Evolutionary conservation across 2,113 vertebrate genomes (phyloP).

Genomic region (Deroptyus accipitrinus): DNA sequence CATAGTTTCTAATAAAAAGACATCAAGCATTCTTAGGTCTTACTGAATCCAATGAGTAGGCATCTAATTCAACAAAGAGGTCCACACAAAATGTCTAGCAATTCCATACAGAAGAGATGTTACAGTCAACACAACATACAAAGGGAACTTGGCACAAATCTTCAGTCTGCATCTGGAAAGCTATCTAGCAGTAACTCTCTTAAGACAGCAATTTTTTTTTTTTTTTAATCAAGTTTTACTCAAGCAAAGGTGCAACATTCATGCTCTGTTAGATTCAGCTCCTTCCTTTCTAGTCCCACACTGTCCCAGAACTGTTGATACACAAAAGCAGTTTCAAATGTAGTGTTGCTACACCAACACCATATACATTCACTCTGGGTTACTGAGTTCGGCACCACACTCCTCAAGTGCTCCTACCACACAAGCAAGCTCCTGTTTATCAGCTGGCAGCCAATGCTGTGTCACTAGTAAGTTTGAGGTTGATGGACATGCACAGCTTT

Average conservation of each 20-base stretch:
- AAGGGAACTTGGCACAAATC: background rate
- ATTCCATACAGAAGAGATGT: background rate
- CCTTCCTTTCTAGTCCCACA: background rate
- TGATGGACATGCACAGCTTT: background rate
- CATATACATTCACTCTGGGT: background rate
- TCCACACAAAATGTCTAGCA: background rate
- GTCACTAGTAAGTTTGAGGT: background rate
- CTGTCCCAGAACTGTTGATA: background rate
- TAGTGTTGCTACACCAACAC: background rate
- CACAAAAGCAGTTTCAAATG: background rate
- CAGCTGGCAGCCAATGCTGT: background rate
- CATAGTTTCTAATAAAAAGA: background rate
- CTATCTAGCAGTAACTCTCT: background rate
- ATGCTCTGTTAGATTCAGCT: background rate
- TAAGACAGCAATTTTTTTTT: background rate
- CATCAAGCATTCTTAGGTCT: background rate
- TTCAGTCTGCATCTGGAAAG: background rate
- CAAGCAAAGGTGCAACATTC: background rate
- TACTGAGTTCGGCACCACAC: background rate
- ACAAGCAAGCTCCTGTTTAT: background rate
- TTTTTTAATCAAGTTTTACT: background rate
- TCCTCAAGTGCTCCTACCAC: background rate
- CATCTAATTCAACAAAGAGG: background rate
- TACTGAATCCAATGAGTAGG: background rate
- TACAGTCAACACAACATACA: background rate